Conservation (phyloP, 64 coral and sea anemone species). For the Montipora efflorescens region DNA sequence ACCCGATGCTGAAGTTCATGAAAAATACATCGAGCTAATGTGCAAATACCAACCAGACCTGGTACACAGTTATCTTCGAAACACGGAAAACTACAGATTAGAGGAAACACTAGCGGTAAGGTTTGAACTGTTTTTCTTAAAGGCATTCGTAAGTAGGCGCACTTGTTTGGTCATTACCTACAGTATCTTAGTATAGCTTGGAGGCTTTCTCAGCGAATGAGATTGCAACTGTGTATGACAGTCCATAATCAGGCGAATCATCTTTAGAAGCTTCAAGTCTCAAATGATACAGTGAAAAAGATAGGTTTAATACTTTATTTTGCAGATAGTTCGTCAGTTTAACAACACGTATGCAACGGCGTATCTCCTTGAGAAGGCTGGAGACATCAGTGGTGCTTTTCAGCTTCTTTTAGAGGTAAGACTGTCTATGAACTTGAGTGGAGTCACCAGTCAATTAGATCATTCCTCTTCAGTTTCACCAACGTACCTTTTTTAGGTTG, state of each 20-base stretch:
- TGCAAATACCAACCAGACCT: conserved; percentile 85
- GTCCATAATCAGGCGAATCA: no score
- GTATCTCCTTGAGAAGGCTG: conserved; percentile 95
- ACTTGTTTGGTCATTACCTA: neutral
- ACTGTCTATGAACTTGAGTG: no score
- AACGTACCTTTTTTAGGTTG: no score
- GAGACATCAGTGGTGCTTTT: conserved; percentile 93
- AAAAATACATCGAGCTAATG: conserved; percentile 98
- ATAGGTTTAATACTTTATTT: neutral
- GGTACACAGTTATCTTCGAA: conserved; percentile 87
- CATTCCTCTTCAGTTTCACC: no score
- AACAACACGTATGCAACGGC: conserved; percentile 84
- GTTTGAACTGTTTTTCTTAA: neutral
- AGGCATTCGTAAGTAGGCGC: neutral
- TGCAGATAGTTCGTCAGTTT: conserved; percentile 91
- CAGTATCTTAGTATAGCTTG: no score
- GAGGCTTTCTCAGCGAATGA: no score
- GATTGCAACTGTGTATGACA: no score
- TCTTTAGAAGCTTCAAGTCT: no score
- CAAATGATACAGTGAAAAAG: no score
- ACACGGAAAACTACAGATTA: conserved; percentile 84
- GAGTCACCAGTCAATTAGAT: no score
- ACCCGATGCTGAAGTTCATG: conserved; percentile 85
- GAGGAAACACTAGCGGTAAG: conserved; percentile 97
- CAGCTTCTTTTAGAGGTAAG: conserved; percentile 93